Evolutionary conservation across 2,113 vertebrate genomes (phyloP), one percentile per base, ranked within the genome.

Genomic region (Lethenteron camtschaticum): DNA sequence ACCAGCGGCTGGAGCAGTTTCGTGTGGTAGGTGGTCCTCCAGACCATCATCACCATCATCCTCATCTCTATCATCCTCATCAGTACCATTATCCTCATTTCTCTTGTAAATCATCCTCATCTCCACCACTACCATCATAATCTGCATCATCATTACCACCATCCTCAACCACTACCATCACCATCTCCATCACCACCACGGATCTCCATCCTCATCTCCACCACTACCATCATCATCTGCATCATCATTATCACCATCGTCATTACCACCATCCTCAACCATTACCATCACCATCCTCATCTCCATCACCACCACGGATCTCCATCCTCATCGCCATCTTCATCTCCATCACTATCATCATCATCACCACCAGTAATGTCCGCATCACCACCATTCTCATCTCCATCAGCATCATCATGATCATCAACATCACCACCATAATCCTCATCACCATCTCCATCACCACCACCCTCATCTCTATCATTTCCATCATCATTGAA

Each of bases 1-100:
- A 97, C 79, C 89, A 95, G 79, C 95, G 95, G 76, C 79, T 96
- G 78, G 91, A 96, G 76, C 91, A 97, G 78, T 97, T 95, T 82
- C 81, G 89, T 81, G 90, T 96, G 78, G 94, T 97, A 81, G 87
- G 92, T 85, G n/a, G 10, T 66, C 63, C 41, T 7, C 41, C 41
- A 11, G 24, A 66, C 9, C 24, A 9, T 16, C 9, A 9, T 1
- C 10, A 24, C 20, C 9, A 8, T 66, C 60, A 14, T 66, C 10
- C 18, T 66, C 24, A 24, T 24, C 24, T 24, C 24, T 24, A 24
- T 66, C 24, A 13, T 14, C 16, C 13, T 14, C 16, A 14, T 6
- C 16, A 14, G 59, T 63, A 18, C 59, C 59, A 11, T 66, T 66
- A 66, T 66, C 63, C 9, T 66, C 9, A 66, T 66, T 66, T 66